phyloP scores from a whole-genome alignment of 2,113 vertebrate species.

The Caranx ignobilis region DNA sequence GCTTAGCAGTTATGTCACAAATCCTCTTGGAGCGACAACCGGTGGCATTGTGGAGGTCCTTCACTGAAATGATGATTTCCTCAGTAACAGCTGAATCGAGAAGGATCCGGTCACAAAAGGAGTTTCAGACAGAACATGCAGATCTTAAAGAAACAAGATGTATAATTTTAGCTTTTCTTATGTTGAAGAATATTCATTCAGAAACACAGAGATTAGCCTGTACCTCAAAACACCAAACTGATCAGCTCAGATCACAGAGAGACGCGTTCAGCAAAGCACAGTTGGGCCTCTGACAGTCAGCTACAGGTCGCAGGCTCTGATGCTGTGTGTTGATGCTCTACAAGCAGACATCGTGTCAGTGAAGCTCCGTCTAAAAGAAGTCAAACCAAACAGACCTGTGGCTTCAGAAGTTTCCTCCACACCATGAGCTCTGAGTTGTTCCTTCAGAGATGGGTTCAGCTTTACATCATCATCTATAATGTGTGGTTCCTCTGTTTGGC shows the following conservation, averaged over 20 bases:
- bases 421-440: neutral
- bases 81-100: neutral
- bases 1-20: neutral
- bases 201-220: neutral
- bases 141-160: neutral
- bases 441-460: neutral
- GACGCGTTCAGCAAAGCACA: too few species aligned
- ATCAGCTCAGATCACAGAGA: neutral
- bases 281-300: too few species aligned
- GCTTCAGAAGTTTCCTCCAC: neutral
- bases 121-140: neutral
- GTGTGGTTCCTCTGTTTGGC: neutral
- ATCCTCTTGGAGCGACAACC: neutral
- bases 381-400: neutral
- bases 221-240: neutral
- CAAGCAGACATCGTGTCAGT: neutral
- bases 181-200: too few species aligned
- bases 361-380: neutral
- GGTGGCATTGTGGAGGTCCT: neutral
- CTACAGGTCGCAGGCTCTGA: neutral
- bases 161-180: neutral
- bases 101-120: neutral
- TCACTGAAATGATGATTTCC: neutral
- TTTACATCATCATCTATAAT: too few species aligned
- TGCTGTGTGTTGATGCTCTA: neutral